Percentiles rank a stretch among this genome's conserved stretches.
Evolutionary conservation across 2,113 vertebrate genomes (phyloP).

Genomic region (Columba janthina): DNA sequence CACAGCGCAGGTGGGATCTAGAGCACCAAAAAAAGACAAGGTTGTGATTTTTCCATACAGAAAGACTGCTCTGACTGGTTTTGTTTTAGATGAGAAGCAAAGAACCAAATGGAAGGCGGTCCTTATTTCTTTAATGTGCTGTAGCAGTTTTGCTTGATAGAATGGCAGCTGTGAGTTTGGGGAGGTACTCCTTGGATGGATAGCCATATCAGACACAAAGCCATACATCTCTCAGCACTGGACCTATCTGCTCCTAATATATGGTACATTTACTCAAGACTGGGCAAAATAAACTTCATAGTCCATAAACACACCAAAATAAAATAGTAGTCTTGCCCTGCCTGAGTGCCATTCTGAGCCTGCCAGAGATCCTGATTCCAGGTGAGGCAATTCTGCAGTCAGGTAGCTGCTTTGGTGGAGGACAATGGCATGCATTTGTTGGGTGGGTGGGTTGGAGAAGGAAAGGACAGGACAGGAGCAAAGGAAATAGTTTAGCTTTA

Average conservation of each 20-base stretch:
- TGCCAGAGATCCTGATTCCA: background rate
- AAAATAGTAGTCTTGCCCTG: background rate
- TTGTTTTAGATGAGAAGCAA: background rate
- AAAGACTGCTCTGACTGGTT: background rate
- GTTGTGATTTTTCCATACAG: background rate
- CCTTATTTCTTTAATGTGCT: rapidly evolving
- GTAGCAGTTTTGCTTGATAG: background rate
- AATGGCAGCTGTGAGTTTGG: background rate
- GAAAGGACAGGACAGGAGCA: background rate
- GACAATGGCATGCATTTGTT: background rate
- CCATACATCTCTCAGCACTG: background rate
- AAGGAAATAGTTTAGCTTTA: background rate
- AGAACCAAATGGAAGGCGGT: background rate
- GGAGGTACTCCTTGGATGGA: background rate
- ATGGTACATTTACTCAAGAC: background rate
- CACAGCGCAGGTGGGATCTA: background rate
- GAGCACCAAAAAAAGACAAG: background rate
- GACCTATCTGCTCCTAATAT: background rate
- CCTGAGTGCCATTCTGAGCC: background rate
- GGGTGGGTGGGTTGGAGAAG: too few species aligned
- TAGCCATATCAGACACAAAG: background rate
- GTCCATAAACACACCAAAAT: background rate
- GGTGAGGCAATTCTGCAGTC: background rate
- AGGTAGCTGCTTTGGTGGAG: background rate
- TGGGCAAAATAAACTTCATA: background rate